Evolutionary conservation across 2,888 invertebrate species (phyloP).

Genomic region (Tuta absoluta): DNA sequence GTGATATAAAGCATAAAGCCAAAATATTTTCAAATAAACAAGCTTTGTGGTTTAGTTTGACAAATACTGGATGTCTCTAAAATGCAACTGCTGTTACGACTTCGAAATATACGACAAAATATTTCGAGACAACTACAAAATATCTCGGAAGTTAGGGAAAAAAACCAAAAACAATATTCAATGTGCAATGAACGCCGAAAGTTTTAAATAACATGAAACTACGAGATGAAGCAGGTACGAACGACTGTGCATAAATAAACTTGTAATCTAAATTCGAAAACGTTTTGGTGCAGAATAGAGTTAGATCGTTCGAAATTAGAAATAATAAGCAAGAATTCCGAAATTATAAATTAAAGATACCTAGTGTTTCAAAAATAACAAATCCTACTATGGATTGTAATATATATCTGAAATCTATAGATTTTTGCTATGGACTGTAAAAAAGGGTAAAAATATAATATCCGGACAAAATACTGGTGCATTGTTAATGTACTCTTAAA

Average conservation of each 20-base stretch:
- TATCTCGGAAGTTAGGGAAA: not conserved
- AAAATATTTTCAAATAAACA: slow-evolving; percentile 12
- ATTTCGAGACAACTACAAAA: not conserved
- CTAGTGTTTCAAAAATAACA: too few relatives aligned
- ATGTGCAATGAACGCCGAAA: not conserved
- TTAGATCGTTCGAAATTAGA: not conserved
- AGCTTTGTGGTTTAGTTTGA: slow-evolving; percentile 26
- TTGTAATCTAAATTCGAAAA: not conserved
- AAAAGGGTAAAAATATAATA: not conserved
- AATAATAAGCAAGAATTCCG: too few relatives aligned
- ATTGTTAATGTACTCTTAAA: slow-evolving; percentile 32
- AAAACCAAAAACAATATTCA: not conserved
- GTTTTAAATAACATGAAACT: not conserved
- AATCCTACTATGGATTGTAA: too few relatives aligned
- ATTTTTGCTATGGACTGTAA: too few relatives aligned
- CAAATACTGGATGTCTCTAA: not conserved
- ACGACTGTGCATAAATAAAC: not conserved
- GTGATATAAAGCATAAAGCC: not conserved
- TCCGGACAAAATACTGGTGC: slow-evolving; percentile 11
- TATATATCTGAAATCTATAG: too few relatives aligned
- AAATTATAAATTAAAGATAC: too few relatives aligned
- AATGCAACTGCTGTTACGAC: not conserved
- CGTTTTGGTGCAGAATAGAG: slow-evolving; percentile 2
- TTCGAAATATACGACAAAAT: not conserved
- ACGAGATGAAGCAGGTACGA: not conserved